phyloP scores from a whole-genome alignment of 2,113 vertebrate species.

The Picathartes gymnocephalus region DNA sequence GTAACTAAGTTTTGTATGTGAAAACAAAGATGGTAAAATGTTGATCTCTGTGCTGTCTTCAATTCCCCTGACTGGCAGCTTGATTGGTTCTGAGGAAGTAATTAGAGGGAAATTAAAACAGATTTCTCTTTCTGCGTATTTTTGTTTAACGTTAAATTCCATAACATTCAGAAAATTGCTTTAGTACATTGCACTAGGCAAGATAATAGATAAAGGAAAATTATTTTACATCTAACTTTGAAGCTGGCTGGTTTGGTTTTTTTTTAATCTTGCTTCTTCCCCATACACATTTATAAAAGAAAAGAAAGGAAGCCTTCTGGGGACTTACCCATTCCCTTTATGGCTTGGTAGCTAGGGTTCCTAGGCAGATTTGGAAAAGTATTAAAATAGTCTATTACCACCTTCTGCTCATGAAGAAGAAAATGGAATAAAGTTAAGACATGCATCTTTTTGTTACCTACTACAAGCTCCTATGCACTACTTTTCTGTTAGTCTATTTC shows the following conservation, averaged over 20 bases:
- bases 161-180: neutral
- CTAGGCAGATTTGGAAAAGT: neutral
- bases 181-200: neutral
- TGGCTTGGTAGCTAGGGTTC: neutral
- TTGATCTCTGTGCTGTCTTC: neutral
- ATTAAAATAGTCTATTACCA: neutral
- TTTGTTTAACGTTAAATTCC: constrained; percentile 30
- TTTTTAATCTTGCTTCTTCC: neutral
- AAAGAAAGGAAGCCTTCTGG: constrained; percentile 11
- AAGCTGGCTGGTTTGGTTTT: neutral
- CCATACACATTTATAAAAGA: neutral
- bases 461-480: neutral
- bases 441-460: neutral
- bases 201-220: constrained; percentile 32
- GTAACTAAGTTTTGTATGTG: neutral
- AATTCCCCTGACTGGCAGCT: neutral
- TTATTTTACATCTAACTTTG: constrained; percentile 16
- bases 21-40: neutral
- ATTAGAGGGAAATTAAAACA: constrained; percentile 26
- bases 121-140: constrained; percentile 31
- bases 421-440: neutral
- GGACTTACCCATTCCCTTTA: constrained; percentile 5
- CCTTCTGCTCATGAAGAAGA: neutral
- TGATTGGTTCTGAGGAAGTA: constrained; percentile 1
- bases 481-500: neutral